These are phyloP conservation scores for Erythrocercus mccallii DNA, from an alignment of 2,113 vertebrate genomes.

Conservation along the genomic window DNA sequence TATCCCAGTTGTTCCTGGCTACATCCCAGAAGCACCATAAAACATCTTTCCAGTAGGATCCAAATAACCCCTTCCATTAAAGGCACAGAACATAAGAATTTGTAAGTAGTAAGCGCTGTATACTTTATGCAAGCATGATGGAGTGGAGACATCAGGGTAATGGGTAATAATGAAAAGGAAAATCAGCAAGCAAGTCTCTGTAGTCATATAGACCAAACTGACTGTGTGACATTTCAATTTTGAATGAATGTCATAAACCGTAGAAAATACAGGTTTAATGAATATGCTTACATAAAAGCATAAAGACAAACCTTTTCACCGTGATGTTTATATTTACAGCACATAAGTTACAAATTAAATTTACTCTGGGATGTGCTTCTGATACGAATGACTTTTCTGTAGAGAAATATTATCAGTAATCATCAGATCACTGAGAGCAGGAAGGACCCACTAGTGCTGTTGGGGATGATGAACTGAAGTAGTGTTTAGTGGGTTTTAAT, in stretches of 20 bases:
- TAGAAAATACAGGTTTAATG: conserved; percentile 40
- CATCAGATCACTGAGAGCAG: conserved; percentile 6
- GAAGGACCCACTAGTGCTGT: conserved; percentile 6
- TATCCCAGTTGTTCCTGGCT: neutral
- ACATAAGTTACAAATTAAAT: conserved; percentile 48
- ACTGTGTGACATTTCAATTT: conserved; percentile 7
- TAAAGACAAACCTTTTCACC: conserved; percentile 34
- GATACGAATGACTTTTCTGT: neutral
- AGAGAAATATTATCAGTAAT: conserved; percentile 28
- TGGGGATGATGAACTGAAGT: conserved; percentile 28
- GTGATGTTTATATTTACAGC: conserved; percentile 38
- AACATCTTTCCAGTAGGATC: neutral
- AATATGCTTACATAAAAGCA: conserved; percentile 24
- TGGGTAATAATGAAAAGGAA: conserved; percentile 43
- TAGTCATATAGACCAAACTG: conserved; percentile 27
- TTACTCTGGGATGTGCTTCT: conserved; percentile 2
- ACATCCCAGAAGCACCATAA: neutral
- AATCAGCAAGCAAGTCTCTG: conserved; percentile 33
- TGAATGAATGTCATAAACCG: neutral
- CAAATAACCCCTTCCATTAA: neutral
- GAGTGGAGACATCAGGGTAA: conserved; percentile 19
- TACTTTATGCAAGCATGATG: neutral
- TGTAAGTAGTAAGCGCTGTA: neutral
- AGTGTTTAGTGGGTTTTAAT: conserved; percentile 51
- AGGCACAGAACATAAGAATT: neutral